Conservation (phyloP, 1,140 invertebrate species). For the Agrypnia vestita region DNA sequence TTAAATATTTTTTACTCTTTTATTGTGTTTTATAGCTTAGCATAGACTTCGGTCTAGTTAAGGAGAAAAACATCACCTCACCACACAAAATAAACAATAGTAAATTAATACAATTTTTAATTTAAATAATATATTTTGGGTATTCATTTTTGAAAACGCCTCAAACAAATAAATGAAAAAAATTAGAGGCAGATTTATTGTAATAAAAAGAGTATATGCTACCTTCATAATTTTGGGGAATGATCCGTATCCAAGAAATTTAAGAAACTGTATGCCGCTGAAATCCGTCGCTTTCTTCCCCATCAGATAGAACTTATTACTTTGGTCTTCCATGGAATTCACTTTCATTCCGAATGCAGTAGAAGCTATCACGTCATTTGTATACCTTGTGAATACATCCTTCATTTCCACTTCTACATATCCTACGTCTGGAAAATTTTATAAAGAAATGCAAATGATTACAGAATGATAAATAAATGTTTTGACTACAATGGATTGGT, state of each 20-base stretch:
- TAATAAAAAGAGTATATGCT: too few species aligned
- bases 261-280: slow-evolving; percentile 56
- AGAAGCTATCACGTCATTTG: slow-evolving; percentile 70
- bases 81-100: too few species aligned
- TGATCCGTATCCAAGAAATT: slow-evolving; percentile 60
- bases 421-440: slow-evolving; percentile 41
- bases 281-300: slow-evolving; percentile 63
- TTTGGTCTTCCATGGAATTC: slow-evolving; percentile 63
- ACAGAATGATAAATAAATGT: background rate
- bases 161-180: too few species aligned
- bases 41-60: too few species aligned
- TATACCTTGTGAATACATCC: slow-evolving; percentile 66
- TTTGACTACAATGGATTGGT: background rate
- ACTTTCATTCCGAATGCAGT: slow-evolving; percentile 66
- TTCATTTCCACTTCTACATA: slow-evolving; percentile 64
- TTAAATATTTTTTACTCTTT: too few species aligned
- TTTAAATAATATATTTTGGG: too few species aligned
- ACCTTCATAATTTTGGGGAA: slow-evolving; percentile 61
- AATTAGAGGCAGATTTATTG: too few species aligned
- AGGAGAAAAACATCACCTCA: too few species aligned
- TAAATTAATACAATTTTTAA: too few species aligned
- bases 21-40: too few species aligned
- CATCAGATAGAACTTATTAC: slow-evolving; percentile 64
- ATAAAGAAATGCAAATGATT: background rate
- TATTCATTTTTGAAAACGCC: too few species aligned